These are phyloP conservation scores for Morpho achilles DNA, from an alignment of 2,888 invertebrate species.

Conservation along the genomic window DNA sequence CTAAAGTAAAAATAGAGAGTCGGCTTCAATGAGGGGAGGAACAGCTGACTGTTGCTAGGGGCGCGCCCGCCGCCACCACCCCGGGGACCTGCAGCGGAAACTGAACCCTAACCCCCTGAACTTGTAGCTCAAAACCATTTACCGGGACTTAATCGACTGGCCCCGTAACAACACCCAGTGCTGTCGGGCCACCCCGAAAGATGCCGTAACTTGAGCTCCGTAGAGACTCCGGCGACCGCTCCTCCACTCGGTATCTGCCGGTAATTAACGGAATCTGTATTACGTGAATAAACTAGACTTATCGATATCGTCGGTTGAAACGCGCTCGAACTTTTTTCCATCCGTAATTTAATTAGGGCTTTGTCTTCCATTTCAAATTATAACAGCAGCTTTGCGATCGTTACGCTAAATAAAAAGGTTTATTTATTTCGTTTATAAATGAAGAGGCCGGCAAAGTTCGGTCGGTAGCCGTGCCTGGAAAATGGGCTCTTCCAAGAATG, in stretches of 20 bases:
- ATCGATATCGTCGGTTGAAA: conserved; percentile 18
- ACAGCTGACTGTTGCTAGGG: conserved; percentile 37
- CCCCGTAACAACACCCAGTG: conserved; percentile 9
- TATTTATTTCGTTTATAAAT: too few species aligned
- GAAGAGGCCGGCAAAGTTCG: too few species aligned
- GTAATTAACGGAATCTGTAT: conserved; percentile 33
- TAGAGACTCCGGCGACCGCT: neutral
- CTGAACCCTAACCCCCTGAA: neutral
- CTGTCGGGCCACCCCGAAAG: conserved; percentile 8
- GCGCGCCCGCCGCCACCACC: conserved; percentile 25
- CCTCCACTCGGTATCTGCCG: conserved; percentile 22
- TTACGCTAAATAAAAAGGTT: too few species aligned
- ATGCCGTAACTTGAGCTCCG: conserved; percentile 1
- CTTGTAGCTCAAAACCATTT: conserved; percentile 7
- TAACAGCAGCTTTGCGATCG: too few species aligned
- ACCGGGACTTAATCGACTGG: conserved; percentile 8
- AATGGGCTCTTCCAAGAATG: too few species aligned
- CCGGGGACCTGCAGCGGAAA: conserved; percentile 16
- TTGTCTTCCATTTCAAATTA: too few species aligned
- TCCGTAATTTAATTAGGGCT: too few species aligned
- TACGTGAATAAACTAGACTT: conserved; percentile 32
- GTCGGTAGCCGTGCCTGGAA: too few species aligned
- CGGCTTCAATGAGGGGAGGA: conserved; percentile 31
- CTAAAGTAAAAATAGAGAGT: conserved; percentile 32
- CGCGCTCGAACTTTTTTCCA: neutral